These are phyloP conservation scores for Grammomys dolichurus DNA, from an alignment of 2,113 vertebrate species.

Conservation along the genomic window DNA sequence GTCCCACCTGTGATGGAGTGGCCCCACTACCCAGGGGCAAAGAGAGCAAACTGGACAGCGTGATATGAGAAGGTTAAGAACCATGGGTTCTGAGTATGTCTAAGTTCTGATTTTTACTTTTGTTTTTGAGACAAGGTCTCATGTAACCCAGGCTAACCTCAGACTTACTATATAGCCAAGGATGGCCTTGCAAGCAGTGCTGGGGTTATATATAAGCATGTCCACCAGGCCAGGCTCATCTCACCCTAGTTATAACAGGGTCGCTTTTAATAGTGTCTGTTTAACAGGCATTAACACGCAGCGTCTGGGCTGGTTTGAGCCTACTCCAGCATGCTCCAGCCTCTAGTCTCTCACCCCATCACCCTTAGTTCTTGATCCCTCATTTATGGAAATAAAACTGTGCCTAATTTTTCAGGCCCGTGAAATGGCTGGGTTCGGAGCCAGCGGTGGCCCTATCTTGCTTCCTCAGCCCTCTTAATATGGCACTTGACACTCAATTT, in stretches of 20 bases:
- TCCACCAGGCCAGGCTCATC: background rate
- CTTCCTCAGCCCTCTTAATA: background rate
- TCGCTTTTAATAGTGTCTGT: background rate
- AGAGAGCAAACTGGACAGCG: background rate
- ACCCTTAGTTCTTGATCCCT: background rate
- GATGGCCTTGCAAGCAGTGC: background rate
- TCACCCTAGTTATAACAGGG: background rate
- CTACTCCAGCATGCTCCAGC: background rate
- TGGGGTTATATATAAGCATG: background rate
- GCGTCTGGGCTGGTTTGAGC: background rate
- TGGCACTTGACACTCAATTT: slow-evolving; percentile 3
- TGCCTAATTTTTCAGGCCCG: background rate
- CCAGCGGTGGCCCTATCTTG: background rate
- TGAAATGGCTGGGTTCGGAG: background rate
- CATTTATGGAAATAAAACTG: slow-evolving; percentile 10
- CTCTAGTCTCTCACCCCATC: background rate
- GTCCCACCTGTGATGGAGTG: too few relatives aligned
- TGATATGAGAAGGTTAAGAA: background rate
- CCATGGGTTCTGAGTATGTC: background rate
- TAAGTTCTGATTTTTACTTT: background rate
- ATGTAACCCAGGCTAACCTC: background rate
- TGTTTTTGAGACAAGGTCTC: background rate
- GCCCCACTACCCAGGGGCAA: background rate
- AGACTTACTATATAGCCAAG: background rate
- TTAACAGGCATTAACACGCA: background rate